These are phyloP conservation scores for Gallinago jamesoni DNA, from an alignment of 2,113 vertebrate species.

Conservation along the genomic window DNA sequence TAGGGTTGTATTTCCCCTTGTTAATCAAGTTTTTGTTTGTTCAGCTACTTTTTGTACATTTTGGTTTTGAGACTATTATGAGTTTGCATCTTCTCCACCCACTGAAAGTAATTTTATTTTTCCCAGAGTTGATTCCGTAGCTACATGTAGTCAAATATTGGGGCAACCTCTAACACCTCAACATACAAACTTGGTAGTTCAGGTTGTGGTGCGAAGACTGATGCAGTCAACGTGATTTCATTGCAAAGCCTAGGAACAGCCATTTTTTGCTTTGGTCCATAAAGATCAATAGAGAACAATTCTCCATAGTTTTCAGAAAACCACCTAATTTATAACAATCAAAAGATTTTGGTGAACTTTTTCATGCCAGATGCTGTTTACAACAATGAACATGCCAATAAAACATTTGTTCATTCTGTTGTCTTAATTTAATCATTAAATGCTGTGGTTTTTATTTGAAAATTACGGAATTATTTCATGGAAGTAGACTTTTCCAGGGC, in stretches of 20 bases:
- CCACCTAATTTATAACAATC: constrained; percentile 83
- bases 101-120: constrained; percentile 64
- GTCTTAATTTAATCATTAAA: constrained; percentile 79
- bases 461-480: background rate
- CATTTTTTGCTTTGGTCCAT: constrained; percentile 72
- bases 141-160: constrained; percentile 64
- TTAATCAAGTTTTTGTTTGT: constrained; percentile 70
- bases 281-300: constrained; percentile 70
- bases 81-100: constrained; percentile 69
- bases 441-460: constrained; percentile 51
- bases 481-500: background rate
- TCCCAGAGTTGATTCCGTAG: constrained; percentile 67
- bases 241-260: constrained; percentile 68
- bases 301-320: constrained; percentile 73
- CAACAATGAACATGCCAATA: constrained; percentile 96
- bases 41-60: constrained; percentile 72
- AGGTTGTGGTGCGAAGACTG: constrained; percentile 61
- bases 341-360: constrained; percentile 82
- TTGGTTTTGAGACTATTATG: constrained; percentile 64
- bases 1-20: constrained; percentile 68
- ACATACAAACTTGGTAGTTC: constrained; percentile 60
- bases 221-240: constrained; percentile 68
- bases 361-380: constrained; percentile 94
- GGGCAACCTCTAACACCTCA: constrained; percentile 64
- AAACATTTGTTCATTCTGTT: constrained; percentile 82